Percentiles rank a stretch among this genome's conserved stretches.
These are phyloP conservation scores for Cecropterus lyciades DNA, from an alignment of 1,140 invertebrate species.

Conservation along the genomic window DNA sequence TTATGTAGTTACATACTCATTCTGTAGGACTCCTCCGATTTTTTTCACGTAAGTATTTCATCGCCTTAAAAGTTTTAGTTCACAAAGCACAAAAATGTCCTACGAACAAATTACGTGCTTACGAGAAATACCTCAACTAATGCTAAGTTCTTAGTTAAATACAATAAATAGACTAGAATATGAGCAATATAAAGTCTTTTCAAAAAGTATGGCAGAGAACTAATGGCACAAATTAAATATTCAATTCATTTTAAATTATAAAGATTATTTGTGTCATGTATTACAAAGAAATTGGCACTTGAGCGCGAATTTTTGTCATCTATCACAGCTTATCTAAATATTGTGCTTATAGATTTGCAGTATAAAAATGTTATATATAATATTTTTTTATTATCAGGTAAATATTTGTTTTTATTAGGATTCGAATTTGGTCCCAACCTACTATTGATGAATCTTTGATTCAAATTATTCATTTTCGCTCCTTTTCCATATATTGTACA, in stretches of 20 bases:
- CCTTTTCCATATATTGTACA: conserved; percentile 46
- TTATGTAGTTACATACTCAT: not conserved
- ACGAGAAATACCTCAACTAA: conserved; percentile 25
- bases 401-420: conserved; percentile 34
- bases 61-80: not conserved
- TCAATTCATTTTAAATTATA: conserved; percentile 20
- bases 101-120: conserved; percentile 22
- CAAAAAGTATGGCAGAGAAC: conserved; percentile 67
- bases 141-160: conserved; percentile 53
- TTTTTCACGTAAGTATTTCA: not conserved
- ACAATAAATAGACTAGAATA: conserved; percentile 82
- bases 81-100: conserved; percentile 20
- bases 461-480: conserved; percentile 46
- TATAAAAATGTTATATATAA: conserved; percentile 41
- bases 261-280: conserved; percentile 20
- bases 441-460: conserved; percentile 71
- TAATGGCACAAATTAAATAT: conserved; percentile 66
- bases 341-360: conserved; percentile 38
- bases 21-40: not conserved
- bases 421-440: conserved; percentile 69
- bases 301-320: conserved; percentile 51
- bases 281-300: conserved; percentile 54
- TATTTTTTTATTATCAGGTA: conserved; percentile 24
- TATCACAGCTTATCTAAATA: conserved; percentile 67
- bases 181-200: conserved; percentile 79